These are phyloP conservation scores for Bostrychus sinensis DNA, from an alignment of 2,113 vertebrate species.

Conservation along the genomic window DNA sequence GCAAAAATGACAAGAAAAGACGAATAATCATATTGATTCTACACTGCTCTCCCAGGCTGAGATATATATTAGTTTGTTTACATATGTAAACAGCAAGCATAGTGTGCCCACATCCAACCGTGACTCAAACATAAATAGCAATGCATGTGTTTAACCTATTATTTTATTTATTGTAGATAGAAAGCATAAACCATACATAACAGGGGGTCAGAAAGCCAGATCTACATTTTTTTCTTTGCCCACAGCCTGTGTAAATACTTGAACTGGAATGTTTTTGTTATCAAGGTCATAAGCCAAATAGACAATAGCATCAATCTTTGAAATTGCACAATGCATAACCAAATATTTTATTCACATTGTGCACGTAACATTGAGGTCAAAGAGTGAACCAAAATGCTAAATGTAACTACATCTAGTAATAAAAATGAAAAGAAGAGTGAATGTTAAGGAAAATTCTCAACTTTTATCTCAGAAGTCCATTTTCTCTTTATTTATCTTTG, in stretches of 20 bases:
- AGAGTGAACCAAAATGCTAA: conserved; percentile 37
- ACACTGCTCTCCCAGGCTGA: conserved; percentile 19
- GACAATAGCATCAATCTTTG: conserved; percentile 18
- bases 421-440: conserved; percentile 27
- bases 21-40: conserved; percentile 50
- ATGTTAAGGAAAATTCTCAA: conserved; percentile 25
- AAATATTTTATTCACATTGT: conserved; percentile 20
- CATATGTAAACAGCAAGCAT: conserved; percentile 27
- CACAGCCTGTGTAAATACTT: conserved; percentile 11
- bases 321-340: conserved; percentile 17
- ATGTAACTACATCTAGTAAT: conserved; percentile 26
- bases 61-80: conserved; percentile 38
- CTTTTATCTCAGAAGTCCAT: too few species aligned
- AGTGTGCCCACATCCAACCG: neutral
- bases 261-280: conserved; percentile 11
- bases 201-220: too few species aligned
- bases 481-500: neutral
- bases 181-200: neutral
- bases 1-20: conserved; percentile 44
- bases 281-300: conserved; percentile 14
- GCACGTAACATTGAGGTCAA: conserved; percentile 23
- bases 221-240: too few species aligned
- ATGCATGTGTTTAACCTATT: neutral
- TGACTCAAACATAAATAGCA: neutral
- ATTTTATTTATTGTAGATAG: neutral